Base-by-base conservation (phyloP, 2,888 invertebrate species). In the Xanthia togata region DNA sequence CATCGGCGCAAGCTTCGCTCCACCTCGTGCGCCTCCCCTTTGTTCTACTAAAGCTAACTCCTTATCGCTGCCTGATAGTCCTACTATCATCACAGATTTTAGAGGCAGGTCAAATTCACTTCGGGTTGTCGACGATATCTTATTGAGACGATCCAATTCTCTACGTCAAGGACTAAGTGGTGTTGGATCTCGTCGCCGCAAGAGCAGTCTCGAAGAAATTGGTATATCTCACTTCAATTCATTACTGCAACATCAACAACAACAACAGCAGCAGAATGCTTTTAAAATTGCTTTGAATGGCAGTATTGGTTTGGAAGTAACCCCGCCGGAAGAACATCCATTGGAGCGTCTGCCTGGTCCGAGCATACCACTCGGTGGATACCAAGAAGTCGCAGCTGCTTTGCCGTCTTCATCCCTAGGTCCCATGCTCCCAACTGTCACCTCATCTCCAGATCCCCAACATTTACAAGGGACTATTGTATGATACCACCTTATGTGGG, bases 401-500 rank as follows among this genome's bases (percentile, higher is more conserved):
- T 86, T 96, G 85, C 95, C 95, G 53, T 91, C 94, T 62, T 93
- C 94, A 84, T 95, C 94, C 6, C 86, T 93, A 88, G 94, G 92
- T 76, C 93, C 91, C 57, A 90, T 91, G 81, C 91, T 91, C 89
- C 95, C 96, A 83, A 93, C 95, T 17, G 89, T 93, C 59, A 70
- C 88, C 20, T 91, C 95, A 14, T 91, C 96, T 53, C 95, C 96
- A 38, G 98, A 98, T 91, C 97, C 98, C 31, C 98, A 98, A 92
- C 98, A 98, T 92, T 96, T 98, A 82, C 98, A 98, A 95, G 98
- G 98, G 88, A 99, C 98, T 92, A 98, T 99, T 96, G 98, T 99
- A 98, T 99, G 98, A 98, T 98, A 98, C 97, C 98, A 98, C 97
- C 98, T 98, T 84, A 98, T 98, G 98, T 98, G 98, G 98, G 98